Evolutionary conservation across 2,888 invertebrate species (phyloP).

Genomic region (Campoplex capitator): DNA sequence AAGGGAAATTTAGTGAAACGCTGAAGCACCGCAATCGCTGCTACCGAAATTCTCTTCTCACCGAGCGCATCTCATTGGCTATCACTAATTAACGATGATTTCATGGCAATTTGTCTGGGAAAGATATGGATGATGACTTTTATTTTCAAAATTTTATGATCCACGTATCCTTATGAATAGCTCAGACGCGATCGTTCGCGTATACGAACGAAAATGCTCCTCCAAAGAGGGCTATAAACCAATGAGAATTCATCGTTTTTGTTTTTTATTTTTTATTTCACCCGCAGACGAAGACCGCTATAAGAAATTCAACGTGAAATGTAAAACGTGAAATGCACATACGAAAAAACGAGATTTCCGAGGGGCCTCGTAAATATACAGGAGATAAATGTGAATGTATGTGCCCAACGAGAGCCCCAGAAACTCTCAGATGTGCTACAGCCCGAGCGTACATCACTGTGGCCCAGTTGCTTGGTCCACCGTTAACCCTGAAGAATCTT

Average conservation of each 20-base stretch:
- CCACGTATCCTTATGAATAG: not conserved
- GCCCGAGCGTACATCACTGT: constrained; percentile 34
- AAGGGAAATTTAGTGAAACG: not conserved
- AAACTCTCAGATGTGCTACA: constrained; percentile 31
- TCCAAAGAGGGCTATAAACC: constrained; percentile 10
- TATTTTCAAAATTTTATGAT: not conserved
- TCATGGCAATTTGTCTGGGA: not conserved
- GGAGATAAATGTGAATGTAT: constrained; percentile 13
- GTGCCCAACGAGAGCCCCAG: constrained; percentile 23
- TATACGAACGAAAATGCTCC: not conserved
- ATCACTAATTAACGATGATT: not conserved
- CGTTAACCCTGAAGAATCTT: constrained; percentile 13
- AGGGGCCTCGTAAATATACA: constrained; percentile 47
- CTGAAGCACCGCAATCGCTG: not conserved
- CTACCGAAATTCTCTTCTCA: not conserved
- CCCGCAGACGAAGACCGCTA: constrained; percentile 12
- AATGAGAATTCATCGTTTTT: not conserved
- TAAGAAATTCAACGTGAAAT: constrained; percentile 43
- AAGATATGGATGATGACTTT: not conserved
- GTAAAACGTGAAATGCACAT: constrained; percentile 26
- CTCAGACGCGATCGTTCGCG: not conserved
- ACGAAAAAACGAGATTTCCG: constrained; percentile 48
- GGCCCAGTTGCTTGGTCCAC: constrained; percentile 41
- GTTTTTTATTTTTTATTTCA: not conserved
- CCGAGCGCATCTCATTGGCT: not conserved